A percentile compares a stretch with the other conserved stretches of the same genome.
phyloP scores from a whole-genome alignment of 2,888 invertebrate genomes.

The Mimas tiliae region DNA sequence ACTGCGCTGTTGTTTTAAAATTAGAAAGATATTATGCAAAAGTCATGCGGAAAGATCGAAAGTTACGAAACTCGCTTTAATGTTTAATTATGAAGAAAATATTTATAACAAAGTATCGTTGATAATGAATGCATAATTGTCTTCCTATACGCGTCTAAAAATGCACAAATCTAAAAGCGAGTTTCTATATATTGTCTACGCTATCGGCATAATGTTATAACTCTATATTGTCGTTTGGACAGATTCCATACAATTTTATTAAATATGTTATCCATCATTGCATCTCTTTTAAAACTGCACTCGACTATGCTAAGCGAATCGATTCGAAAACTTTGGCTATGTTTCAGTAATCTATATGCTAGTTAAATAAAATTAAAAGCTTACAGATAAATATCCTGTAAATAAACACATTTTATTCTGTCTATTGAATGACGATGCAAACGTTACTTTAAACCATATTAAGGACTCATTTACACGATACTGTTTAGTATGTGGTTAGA shows the following conservation, averaged over 20 bases:
- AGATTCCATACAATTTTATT: not conserved
- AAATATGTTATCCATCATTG: not conserved
- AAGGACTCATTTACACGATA: not conserved
- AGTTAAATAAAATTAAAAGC: conserved; percentile 13
- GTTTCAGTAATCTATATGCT: conserved; percentile 9
- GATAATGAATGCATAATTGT: conserved; percentile 19
- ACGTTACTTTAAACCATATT: not conserved
- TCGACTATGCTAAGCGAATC: conserved; percentile 22
- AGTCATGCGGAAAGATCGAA: conserved; percentile 27
- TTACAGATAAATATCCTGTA: not conserved
- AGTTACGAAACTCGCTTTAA: conserved; percentile 34
- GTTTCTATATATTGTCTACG: conserved; percentile 18
- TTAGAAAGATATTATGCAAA: conserved; percentile 29
- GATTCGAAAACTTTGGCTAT: conserved; percentile 6
- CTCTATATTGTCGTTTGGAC: not conserved
- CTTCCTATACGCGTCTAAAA: conserved; percentile 5
- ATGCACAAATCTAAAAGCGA: conserved; percentile 21
- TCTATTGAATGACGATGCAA: conserved; percentile 3
- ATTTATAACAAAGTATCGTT: not conserved
- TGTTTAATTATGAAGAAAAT: not conserved
- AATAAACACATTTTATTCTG: not conserved
- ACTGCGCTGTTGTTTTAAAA: conserved; percentile 30
- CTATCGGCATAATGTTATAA: conserved; percentile 8
- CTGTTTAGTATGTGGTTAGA: too few relatives aligned
- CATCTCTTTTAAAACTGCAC: not conserved